Evolutionary conservation across 64 coral and sea anemone species (phyloP), one percentile per base, ranked within the genome.

Genomic region (Montipora cactus): DNA sequence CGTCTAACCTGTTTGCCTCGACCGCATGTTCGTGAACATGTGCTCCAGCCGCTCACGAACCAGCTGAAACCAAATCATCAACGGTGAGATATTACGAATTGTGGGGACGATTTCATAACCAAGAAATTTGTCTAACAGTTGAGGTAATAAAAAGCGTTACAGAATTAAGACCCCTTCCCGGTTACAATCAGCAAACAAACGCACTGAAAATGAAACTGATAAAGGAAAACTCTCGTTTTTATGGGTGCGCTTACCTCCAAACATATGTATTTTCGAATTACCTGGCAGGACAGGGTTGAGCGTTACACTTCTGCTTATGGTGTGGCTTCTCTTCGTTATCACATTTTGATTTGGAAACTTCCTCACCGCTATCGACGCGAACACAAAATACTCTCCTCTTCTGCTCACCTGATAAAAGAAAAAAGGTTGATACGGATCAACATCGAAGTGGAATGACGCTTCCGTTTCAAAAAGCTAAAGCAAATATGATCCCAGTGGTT

Each of bases 1-100:
- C 93, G 93, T 55, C 93, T 88, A 16, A 94, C 93, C 44, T 94
- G 93, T 84, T 89, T 94, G 8, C 93, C 87, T 76, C 59, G 93
- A 83, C 78, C 79, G 67, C 93, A 94, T 84, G 93, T 94, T 3
- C 58, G 12, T 7, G 93, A 94, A 28, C 93, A 94, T 1, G 86
- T 12, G 28, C 79, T 90, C 93, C 93, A 94, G 11, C 15, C 79
- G 55, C 93, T 90, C 15, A 94, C 80, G 12, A 89, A 94, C 93
- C 93, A 94, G 16, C 93, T 94, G 18, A 59, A 81, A n/a, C 45
- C 0, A 68, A 70, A 6, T 16, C 23, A 61, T 49, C 18, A 71
- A 21, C 19, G 18, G 19, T n/a, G 68, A 21, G 68, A 71, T 22
- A n/a, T 4, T 64, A 64, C 9, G 7, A 64, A 12, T 11, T 12